Evolutionary conservation across 2,113 vertebrate genomes (phyloP).

Genomic region (Rhinichthys klamathensis): DNA sequence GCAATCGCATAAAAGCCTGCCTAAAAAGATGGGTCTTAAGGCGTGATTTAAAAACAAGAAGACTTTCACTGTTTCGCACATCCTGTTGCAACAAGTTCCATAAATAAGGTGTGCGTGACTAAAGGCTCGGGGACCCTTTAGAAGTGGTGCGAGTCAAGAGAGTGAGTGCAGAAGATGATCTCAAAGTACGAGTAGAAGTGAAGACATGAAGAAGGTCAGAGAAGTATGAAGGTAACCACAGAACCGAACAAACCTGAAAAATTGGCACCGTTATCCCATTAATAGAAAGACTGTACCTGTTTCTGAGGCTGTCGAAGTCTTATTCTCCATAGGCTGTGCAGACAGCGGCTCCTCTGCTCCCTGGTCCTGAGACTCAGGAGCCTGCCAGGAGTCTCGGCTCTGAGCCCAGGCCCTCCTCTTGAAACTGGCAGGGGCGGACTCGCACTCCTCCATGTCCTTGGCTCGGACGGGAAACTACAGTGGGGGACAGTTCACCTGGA

Average conservation of each 20-base stretch:
- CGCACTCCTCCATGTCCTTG: slow-evolving; percentile 72
- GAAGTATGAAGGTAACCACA: background rate
- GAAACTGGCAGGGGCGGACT: slow-evolving; percentile 66
- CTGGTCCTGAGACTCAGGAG: slow-evolving; percentile 79
- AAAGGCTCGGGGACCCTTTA: no score
- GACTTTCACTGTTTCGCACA: no score
- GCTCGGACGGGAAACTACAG: slow-evolving; percentile 41
- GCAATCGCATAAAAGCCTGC: no score
- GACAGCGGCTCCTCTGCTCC: slow-evolving; percentile 60
- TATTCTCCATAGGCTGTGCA: background rate
- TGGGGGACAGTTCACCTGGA: slow-evolving; percentile 52
- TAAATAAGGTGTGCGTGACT: no score
- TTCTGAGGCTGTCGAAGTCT: slow-evolving; percentile 19
- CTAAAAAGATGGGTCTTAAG: no score
- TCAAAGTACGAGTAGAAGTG: no score
- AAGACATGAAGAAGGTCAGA: no score
- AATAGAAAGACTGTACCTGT: slow-evolving; percentile 38
- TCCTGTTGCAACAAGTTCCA: no score
- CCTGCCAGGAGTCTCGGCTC: slow-evolving; percentile 89
- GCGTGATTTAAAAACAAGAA: no score
- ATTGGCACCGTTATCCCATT: background rate
- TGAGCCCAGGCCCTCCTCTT: slow-evolving; percentile 89
- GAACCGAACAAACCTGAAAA: background rate
- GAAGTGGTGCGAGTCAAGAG: no score
- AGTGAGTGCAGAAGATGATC: no score